Conservation (phyloP, 2,888 invertebrate genomes). For the Galerucella nymphaeae region DNA sequence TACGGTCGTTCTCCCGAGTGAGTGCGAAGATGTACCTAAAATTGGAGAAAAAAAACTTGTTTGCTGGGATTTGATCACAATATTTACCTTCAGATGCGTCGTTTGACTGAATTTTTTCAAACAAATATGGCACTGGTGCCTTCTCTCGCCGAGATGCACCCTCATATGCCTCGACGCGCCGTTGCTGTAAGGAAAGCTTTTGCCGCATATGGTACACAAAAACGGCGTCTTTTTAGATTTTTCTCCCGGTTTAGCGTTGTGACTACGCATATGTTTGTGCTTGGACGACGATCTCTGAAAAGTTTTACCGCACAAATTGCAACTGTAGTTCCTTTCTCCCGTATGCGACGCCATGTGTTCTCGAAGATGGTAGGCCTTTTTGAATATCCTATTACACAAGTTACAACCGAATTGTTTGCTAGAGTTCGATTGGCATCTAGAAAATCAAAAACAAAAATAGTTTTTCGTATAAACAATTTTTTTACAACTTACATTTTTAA, state of each 20-base stretch:
- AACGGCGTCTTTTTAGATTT: conserved; percentile 59
- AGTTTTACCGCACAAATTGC: conserved; percentile 56
- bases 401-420: conserved; percentile 20
- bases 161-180: conserved; percentile 61
- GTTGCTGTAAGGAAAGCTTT: conserved; percentile 60
- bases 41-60: background rate
- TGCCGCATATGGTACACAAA: conserved; percentile 60
- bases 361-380: conserved; percentile 54
- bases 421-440: conserved; percentile 13
- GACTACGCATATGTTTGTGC: conserved; percentile 55
- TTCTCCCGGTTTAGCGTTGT: conserved; percentile 55
- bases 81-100: conserved; percentile 62
- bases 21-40: conserved; percentile 65
- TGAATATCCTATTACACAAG: conserved; percentile 53
- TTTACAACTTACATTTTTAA: conserved; percentile 38
- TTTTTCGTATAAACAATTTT: conserved; percentile 35
- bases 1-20: conserved; percentile 68
- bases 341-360: conserved; percentile 58
- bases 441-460: conserved; percentile 17
- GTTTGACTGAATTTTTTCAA: conserved; percentile 62
- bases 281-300: conserved; percentile 57
- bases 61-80: background rate
- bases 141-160: conserved; percentile 61
- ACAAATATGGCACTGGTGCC: conserved; percentile 62
- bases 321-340: conserved; percentile 56